phyloP scores from a whole-genome alignment of 1,140 invertebrate genomes.

The Aphidius gifuensis region DNA sequence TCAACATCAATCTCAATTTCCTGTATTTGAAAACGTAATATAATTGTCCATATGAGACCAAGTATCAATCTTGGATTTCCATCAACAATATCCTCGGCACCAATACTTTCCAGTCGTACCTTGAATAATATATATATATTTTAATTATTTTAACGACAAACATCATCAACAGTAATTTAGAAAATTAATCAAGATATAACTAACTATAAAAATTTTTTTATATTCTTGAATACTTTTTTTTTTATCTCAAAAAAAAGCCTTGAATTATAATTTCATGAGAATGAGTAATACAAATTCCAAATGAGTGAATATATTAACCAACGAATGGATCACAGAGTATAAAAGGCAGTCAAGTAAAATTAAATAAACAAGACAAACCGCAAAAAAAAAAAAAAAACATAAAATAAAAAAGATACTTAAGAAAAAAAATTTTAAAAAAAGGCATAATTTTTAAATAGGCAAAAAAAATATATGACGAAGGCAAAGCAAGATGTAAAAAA shows the following conservation, averaged over 20 bases:
- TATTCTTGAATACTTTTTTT: conserved; percentile 5
- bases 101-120: conserved; percentile 96
- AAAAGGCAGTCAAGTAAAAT: neutral
- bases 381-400: no score
- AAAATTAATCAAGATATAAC: neutral
- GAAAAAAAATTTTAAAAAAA: no score
- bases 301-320: no score
- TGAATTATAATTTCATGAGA: conserved; percentile 16
- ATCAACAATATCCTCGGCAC: conserved; percentile 98
- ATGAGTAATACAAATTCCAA: conserved; percentile 18
- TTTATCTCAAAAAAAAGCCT: conserved; percentile 12
- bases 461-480: no score
- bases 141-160: no score
- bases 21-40: conserved; percentile 95
- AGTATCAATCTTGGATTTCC: conserved; percentile 94
- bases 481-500: no score
- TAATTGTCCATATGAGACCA: conserved; percentile 98
- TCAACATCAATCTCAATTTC: conserved; percentile 98
- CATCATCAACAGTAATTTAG: no score
- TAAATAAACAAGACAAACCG: neutral
- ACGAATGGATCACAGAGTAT: no score
- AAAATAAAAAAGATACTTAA: no score
- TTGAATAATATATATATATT: conserved; percentile 41
- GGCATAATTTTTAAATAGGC: no score
- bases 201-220: neutral